Evolutionary conservation across 2,888 invertebrate species (phyloP), one percentile per base, ranked within the genome.

Genomic region (Plusia festucae): DNA sequence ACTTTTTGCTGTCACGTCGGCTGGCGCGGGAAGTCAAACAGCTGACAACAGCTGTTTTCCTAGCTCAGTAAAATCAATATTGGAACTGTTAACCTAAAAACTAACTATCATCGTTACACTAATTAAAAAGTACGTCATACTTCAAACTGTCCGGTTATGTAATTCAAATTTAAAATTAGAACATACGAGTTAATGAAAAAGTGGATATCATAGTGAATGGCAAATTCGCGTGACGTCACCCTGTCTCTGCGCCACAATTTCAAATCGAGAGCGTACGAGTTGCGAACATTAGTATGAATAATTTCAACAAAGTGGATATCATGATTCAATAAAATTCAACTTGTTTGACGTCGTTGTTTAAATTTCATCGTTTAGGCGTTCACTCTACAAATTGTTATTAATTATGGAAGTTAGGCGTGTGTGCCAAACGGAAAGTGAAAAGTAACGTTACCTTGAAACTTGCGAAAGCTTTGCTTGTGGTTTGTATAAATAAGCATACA

Each of bases 381-480:
- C 61, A 61, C 24, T 60, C 44, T 58, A 68, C 66, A 67, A 76
- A 70, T 70, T 73, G 61, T 73, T 76, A 70, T 73, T 70, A 78
- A 78, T 79, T 70, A 76, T 22, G 53, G 65, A 78, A 79, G 57
- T 73, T 73, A 18, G 8, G 52, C n/a, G 49, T 54, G 24, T 65
- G 44, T 60, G 49, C 52, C 13, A 51, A 53, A 68, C 13, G 60
- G 65, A 58, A 57, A 52, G 53, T 46, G 53, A 65, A 72, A 68
- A 69, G 67, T 65, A 62, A 62, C 27, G 30, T 51, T 64, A 56
- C 63, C 60, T 60, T 67, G 65, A 62, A 76, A 75, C 65, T 76
- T 65, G 49, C 40, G 58, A 30, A 54, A 59, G 30, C 24, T 20
- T 27, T 49, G 59, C 61, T 55, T 66, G 52, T 51, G 51, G 57